Percentiles rank a stretch among this genome's conserved stretches.
phyloP scores from a whole-genome alignment of 2,888 invertebrate genomes.

The Nomada hirtipes region DNA sequence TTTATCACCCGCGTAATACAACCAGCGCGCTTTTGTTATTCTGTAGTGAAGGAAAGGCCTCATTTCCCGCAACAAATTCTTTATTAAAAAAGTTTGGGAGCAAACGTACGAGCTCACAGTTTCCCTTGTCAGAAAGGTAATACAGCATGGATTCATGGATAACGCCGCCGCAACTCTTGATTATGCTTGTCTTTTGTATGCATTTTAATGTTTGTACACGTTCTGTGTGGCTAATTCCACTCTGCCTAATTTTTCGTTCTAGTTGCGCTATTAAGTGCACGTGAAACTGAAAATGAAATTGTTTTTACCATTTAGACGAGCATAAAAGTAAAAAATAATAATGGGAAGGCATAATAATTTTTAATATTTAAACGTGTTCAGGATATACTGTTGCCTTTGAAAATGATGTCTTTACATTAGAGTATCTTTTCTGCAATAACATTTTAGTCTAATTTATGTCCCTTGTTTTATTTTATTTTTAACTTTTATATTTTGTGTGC shows the following conservation, averaged over 20 bases:
- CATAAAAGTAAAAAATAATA: not conserved
- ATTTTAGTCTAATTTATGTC: too few relatives aligned
- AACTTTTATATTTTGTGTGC: too few relatives aligned
- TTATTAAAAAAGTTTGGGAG: conserved; percentile 63
- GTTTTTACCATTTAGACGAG: not conserved
- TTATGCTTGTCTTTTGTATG: conserved; percentile 47
- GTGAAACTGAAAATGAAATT: conserved; percentile 12
- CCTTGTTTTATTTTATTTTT: too few relatives aligned
- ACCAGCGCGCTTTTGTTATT: conserved; percentile 50
- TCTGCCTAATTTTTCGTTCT: conserved; percentile 1
- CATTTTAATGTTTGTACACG: conserved; percentile 52
- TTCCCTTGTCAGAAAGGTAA: conserved; percentile 44
- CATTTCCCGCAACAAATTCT: conserved; percentile 59
- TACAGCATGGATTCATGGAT: conserved; percentile 50
- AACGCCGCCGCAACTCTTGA: conserved; percentile 44
- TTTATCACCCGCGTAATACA: conserved; percentile 58
- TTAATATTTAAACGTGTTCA: not conserved
- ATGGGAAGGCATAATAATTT: not conserved
- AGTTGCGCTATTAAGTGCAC: not conserved
- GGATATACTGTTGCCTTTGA: not conserved
- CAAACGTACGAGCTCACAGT: conserved; percentile 51
- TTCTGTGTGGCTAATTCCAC: conserved; percentile 26
- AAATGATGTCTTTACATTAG: not conserved
- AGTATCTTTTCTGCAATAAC: not conserved
- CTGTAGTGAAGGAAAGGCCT: conserved; percentile 43